These are phyloP conservation scores for Sinodicranocentrus sp. DNA, from an alignment of 2,888 invertebrate genomes.

Conservation along the genomic window DNA sequence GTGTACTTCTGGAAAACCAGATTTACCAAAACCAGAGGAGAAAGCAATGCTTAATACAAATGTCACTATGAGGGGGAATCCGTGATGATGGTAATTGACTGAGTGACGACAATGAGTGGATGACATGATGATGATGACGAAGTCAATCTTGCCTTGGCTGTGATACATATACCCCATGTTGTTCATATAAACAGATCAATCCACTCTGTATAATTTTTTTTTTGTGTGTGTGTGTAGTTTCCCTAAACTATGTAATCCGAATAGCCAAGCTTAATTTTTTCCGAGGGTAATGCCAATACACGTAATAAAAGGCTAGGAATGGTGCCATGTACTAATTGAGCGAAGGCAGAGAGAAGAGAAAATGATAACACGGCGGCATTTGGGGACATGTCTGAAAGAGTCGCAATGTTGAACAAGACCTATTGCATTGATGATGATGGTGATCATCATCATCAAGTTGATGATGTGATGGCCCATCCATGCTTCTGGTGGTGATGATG, in stretches of 20 bases:
- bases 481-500: slow-evolving; percentile 7
- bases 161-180: too few species aligned
- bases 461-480: slow-evolving; percentile 48
- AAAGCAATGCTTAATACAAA: too few species aligned
- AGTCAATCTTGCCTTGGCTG: too few species aligned
- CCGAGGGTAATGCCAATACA: slow-evolving; percentile 3
- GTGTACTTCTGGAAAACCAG: too few species aligned
- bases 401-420: background rate
- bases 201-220: too few species aligned
- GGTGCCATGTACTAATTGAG: slow-evolving; percentile 59
- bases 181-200: too few species aligned
- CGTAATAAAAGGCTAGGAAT: slow-evolving; percentile 48
- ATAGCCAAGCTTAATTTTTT: too few species aligned
- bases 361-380: slow-evolving; percentile 37
- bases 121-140: too few species aligned
- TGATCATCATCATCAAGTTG: slow-evolving; percentile 44
- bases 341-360: slow-evolving; percentile 6
- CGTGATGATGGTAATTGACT: too few species aligned
- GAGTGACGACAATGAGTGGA: too few species aligned
- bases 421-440: slow-evolving; percentile 40
- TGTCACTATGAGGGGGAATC: background rate
- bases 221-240: too few species aligned
- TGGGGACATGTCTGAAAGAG: slow-evolving; percentile 40
- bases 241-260: too few species aligned
- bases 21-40: slow-evolving; percentile 27